Evolutionary conservation across 2,113 vertebrate species (phyloP), one percentile per base, ranked within the genome.

Genomic region (Cololabis saira): DNA sequence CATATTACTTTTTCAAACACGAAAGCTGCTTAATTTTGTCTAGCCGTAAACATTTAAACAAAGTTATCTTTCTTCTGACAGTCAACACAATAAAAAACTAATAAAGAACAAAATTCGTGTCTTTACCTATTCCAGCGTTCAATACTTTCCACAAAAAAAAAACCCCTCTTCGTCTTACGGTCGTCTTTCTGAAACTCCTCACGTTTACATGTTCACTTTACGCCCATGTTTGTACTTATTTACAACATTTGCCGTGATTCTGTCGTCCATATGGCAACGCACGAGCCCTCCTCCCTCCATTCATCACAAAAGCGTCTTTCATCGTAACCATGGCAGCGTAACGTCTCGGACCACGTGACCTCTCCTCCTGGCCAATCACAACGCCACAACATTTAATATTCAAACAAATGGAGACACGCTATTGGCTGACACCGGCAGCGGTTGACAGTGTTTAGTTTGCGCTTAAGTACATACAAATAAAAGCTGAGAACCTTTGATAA

Each of bases 281-380:
- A 13, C 16, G 18, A 45, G 7, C 74, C 68, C 33, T 48, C 74
- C 37, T 41, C 51, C 74, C 42, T 61, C 55, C 67, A 60, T 50
- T 67, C 52, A 63, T 43, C 66, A 19, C 53, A 8, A 91, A 91
- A 91, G 92, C 92, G 90, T 90, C 89, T 90, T 92, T 92, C 87
- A 90, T 4, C 8, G 92, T 93, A 86, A 77, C 92, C 89, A 92
- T 93, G 90, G 87, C 91, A 91, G 83, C 89, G 71, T 87, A 91
- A 90, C 90, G 89, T 89, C 76, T 84, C 5, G 19, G 3, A 43
- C 0, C 78, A 80, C 19, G 67, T 80, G 76, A 78, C 63, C 4
- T 9, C 5, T 22, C 56, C n/a, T 12, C 50, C 78, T 59, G 37
- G 54, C 84, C 81, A 89, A 90, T 78, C 71, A 51, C 0, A 1